Evolutionary conservation across 2,888 invertebrate species (phyloP).

Genomic region (Platycheirus albimanus): DNA sequence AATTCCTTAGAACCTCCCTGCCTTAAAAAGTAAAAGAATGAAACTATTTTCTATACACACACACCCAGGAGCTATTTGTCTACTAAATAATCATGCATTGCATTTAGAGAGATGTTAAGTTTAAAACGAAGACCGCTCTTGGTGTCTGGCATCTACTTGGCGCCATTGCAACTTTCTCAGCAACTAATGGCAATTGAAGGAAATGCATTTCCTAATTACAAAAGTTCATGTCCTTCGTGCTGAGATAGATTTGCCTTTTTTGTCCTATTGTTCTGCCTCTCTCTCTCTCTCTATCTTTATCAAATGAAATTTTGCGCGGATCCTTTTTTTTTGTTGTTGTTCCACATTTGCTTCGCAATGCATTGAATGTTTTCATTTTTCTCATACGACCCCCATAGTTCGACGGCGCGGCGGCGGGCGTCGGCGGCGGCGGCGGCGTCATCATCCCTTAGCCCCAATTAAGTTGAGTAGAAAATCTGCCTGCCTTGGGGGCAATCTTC

Average conservation of each 20-base stretch:
- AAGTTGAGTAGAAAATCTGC: conserved; percentile 53
- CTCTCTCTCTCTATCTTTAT: conserved; percentile 1
- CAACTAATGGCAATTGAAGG: conserved; percentile 74
- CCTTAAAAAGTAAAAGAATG: conserved; percentile 5
- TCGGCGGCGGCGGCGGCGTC: not conserved
- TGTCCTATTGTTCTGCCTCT: not conserved
- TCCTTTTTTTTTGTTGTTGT: conserved; percentile 34
- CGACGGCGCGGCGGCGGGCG: not conserved
- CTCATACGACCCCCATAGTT: conserved; percentile 14
- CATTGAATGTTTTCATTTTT: conserved; percentile 43
- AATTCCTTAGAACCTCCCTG: not conserved
- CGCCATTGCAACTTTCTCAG: conserved; percentile 69
- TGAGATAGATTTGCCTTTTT: conserved; percentile 53
- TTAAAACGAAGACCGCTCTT: conserved; percentile 33
- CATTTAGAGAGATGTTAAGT: conserved; percentile 41
- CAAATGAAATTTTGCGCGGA: conserved; percentile 45
- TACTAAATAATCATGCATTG: conserved; percentile 64
- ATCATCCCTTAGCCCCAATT: conserved; percentile 49
- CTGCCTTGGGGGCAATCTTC: conserved; percentile 41
- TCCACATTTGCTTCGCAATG: conserved; percentile 41
- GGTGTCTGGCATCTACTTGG: conserved; percentile 69
- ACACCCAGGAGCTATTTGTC: conserved; percentile 49
- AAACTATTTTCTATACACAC: not conserved
- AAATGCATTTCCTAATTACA: conserved; percentile 75
- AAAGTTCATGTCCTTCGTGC: conserved; percentile 73